A percentile compares a stretch with the other conserved stretches of the same genome.
These are phyloP conservation scores for Chloroclysta siterata DNA, from an alignment of 2,888 invertebrate species.

Conservation along the genomic window DNA sequence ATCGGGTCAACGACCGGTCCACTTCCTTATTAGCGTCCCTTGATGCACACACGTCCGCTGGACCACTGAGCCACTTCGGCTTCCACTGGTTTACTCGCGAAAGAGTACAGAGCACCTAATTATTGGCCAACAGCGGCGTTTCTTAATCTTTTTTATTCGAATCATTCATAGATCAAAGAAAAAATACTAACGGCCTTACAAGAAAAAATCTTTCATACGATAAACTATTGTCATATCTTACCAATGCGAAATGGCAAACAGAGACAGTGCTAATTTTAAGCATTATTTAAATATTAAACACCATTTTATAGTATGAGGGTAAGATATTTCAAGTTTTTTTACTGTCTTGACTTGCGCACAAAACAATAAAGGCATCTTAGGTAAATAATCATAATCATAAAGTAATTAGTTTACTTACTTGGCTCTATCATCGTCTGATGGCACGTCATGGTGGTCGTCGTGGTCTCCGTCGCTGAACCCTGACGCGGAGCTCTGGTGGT, in stretches of 20 bases:
- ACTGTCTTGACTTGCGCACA: too few species aligned
- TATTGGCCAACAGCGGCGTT: not conserved
- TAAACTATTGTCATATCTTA: too few species aligned
- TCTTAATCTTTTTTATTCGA: not conserved
- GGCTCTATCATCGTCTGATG: conserved; percentile 69
- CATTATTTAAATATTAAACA: too few species aligned
- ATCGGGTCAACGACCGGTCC: conserved; percentile 60
- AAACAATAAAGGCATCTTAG: too few species aligned
- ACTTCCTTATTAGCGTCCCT: conserved; percentile 71
- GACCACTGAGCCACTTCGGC: conserved; percentile 20
- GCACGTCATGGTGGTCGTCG: conserved; percentile 68
- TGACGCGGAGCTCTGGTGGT: conserved; percentile 75
- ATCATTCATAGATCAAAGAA: not conserved
- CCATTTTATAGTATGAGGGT: too few species aligned
- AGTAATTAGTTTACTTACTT: conserved; percentile 61
- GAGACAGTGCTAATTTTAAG: too few species aligned
- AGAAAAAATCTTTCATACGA: too few species aligned
- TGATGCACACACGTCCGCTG: conserved; percentile 36
- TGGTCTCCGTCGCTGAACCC: conserved; percentile 79
- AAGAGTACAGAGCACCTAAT: not conserved
- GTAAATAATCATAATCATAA: too few species aligned
- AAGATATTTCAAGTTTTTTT: too few species aligned
- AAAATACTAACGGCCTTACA: too few species aligned
- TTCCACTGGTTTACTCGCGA: conserved; percentile 13
- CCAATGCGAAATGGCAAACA: too few species aligned